Base-by-base conservation (phyloP, 2,888 invertebrate genomes). In the Dichetophora obliterata region DNA sequence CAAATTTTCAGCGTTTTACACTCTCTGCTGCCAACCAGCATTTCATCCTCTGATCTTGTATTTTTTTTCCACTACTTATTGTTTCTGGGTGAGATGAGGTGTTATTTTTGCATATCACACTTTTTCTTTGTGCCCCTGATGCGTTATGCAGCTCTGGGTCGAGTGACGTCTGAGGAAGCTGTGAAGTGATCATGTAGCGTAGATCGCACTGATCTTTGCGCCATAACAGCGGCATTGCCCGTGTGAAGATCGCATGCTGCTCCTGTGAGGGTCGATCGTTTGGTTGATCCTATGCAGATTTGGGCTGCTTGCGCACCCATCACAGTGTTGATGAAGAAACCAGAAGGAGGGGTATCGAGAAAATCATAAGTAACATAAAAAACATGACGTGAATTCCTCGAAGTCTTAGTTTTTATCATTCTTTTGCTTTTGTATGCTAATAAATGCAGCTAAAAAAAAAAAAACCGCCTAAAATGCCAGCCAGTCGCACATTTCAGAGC, bases 71-170 rank as follows among this genome's bases (percentile, higher is more conserved):
- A 24, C 14, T 27, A 11, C 48, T 66, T 63, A 19, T 14, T 48
- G 66, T 27, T 11, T 34, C 54, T 54, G 16, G 11, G 9, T 24
- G 48, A 61, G 48, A 2, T 37, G 37, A 72, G 61, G 72, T 61
- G 72, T 72, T 24, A 72, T 72, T 73, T 71, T 73, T 73, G 73
- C 73, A 73, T 65, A 73, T 73, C 73, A 34, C 63, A 63, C 63
- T 50, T 63, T 50, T 52, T 34, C 72, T 65, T 73, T 65, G 73
- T 73, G 14, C 8, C 48, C 50, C 31, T 4, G 31, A 31, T 31
- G 31, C 31, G 31, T 31, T 5, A 5, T 31, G 31, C 31, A 31
- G 31, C 31, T 31, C 31, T 4, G 5, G 31, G 31, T 4, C 31
- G 5, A 31, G 3, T 5, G 5, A 31, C 31, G 31, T 5, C 63